Evolutionary conservation across 2,113 vertebrate species (phyloP).

Genomic region (Gavialis gangeticus): DNA sequence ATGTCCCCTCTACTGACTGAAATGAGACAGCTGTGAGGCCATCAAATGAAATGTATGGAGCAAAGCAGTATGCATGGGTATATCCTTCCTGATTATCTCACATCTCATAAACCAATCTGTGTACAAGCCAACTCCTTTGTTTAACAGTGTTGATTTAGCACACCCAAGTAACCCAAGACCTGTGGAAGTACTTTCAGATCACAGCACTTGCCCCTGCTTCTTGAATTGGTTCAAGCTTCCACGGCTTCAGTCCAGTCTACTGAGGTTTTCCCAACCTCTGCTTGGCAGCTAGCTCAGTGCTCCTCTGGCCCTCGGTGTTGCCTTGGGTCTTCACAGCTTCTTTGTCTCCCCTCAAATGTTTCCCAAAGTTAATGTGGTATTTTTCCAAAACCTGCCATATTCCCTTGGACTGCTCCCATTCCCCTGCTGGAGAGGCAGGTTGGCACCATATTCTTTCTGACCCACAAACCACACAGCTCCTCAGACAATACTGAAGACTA

Average conservation of each 20-base stretch:
- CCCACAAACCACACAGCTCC: background rate
- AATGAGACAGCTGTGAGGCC: background rate
- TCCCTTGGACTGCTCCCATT: background rate
- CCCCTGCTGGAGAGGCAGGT: background rate
- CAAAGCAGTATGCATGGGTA: background rate
- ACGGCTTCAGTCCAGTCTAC: background rate
- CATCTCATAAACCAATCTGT: background rate
- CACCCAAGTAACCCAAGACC: accelerated
- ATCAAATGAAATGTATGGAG: too few species aligned
- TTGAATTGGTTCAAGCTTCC: background rate
- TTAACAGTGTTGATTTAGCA: background rate
- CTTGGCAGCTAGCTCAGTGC: background rate
- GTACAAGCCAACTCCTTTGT: background rate
- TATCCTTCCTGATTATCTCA: background rate
- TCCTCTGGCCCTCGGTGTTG: background rate
- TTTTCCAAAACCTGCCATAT: background rate
- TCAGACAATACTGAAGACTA: background rate
- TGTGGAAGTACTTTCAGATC: accelerated
- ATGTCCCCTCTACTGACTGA: accelerated
- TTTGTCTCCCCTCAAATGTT: background rate
- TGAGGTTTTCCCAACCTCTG: background rate
- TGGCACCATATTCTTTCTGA: background rate
- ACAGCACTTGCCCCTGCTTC: accelerated
- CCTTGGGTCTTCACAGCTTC: background rate
- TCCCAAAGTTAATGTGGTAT: background rate